Percentiles rank a stretch among this genome's conserved stretches.
These are phyloP conservation scores for Octomys mimax DNA, from an alignment of 2,797 vertebrate species.

Conservation along the genomic window DNA sequence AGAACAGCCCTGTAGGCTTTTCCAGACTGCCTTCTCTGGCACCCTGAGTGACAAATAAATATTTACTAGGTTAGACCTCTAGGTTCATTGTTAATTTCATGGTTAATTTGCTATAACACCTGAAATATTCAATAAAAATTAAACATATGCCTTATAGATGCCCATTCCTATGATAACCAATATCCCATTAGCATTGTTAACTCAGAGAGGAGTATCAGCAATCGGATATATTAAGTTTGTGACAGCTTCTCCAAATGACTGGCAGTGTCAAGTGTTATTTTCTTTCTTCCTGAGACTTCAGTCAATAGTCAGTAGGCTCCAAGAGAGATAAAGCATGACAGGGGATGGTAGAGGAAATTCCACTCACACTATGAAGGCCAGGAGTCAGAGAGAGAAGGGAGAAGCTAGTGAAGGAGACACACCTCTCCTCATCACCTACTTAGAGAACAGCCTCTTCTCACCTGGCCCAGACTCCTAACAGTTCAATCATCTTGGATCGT, in stretches of 20 bases:
- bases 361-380: not conserved
- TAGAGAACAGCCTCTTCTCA: not conserved
- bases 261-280: not conserved
- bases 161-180: not conserved
- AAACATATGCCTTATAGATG: not conserved
- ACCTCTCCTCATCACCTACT: too few relatives aligned
- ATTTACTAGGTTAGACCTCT: not conserved
- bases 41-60: not conserved
- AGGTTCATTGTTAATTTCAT: conserved; percentile 21
- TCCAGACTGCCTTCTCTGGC: not conserved
- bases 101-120: not conserved
- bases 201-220: not conserved
- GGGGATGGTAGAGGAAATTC: not conserved
- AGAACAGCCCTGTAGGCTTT: not conserved
- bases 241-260: not conserved
- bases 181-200: not conserved
- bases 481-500: not conserved
- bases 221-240: not conserved
- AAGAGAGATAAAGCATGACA: not conserved
- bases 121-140: not conserved
- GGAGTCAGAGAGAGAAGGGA: not conserved
- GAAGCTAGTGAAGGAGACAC: not conserved
- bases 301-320: not conserved
- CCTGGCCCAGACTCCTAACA: not conserved
- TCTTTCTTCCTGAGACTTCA: not conserved